Base-by-base conservation (phyloP, 2,797 vertebrate genomes). In the Premnoplex brunnescens region DNA sequence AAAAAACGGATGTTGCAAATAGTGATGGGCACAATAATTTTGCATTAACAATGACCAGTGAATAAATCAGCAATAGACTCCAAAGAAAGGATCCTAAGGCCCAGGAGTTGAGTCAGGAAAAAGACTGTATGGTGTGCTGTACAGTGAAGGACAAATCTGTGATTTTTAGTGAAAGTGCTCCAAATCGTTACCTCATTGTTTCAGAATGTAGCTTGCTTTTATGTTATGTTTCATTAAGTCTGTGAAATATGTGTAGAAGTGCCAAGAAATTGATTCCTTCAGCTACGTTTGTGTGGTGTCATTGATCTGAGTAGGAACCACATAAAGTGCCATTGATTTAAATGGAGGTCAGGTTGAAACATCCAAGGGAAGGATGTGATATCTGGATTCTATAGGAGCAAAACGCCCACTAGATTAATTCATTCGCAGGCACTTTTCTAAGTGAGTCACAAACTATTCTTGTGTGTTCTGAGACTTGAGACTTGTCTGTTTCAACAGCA, bases 191-290 rank as follows among this genome's bases (percentile, higher is more conserved):
- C 41, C 19, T 51, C 51, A 80, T 37, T 75, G 60, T 89, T 94
- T 94, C 76, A 76, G 34, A 81, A 86, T 7, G 32, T 34, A 62
- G 8, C 74, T 95, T 76, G 13, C 22, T 75, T 89, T 86, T 81
- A 63, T 67, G 60, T 77, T 80, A 30, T 54, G 83, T 92, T 93
- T 94, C 56, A 72, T 83, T 75, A 86, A 88, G 69, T 85, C 64
- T 52, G 21, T 91, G 73, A 92, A 95, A 88, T 75, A 88, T 0
- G 6, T 48, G 30, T 52, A 26, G 48, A 71, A 89, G 76, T 69
- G 59, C 69, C 54, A 85, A 66, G 87, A 75, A 77, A 91, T 66
- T 44, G 46, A 83, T 91, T 83, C n/a, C 43, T 89, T 89, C 62
- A 26, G 24, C 83, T 74, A 37, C 8, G 15, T 86, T 95, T 92